A percentile compares a stretch with the other conserved stretches of the same genome.
These are phyloP conservation scores for Ciona savignyi DNA, from an alignment of 23 tunicate genomes.

Conservation along the genomic window DNA sequence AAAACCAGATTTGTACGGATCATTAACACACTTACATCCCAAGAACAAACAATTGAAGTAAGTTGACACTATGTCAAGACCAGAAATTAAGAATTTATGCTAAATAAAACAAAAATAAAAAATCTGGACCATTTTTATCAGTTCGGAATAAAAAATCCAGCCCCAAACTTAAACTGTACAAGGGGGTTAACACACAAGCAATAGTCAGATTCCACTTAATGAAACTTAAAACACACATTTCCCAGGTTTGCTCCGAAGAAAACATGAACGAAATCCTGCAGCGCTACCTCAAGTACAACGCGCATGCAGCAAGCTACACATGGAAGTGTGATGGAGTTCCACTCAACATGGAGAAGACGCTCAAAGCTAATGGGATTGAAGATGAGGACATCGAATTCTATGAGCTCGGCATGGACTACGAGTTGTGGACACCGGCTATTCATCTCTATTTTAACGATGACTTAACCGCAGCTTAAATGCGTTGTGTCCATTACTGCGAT, in stretches of 20 bases:
- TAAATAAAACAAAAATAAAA: no score
- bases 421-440: slow-evolving; percentile 96
- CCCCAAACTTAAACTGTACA: no score
- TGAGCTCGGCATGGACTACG: slow-evolving; percentile 90
- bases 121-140: no score
- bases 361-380: slow-evolving; percentile 78
- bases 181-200: no score
- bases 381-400: slow-evolving; percentile 88
- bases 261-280: slow-evolving; percentile 85
- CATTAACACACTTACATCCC: slow-evolving; percentile 94
- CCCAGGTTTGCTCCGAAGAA: slow-evolving; percentile 95
- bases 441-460: slow-evolving; percentile 98
- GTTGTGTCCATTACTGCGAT: neutral
- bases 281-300: slow-evolving; percentile 81
- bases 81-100: neutral
- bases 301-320: slow-evolving; percentile 90
- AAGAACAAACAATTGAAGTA: slow-evolving; percentile 89
- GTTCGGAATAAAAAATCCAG: no score
- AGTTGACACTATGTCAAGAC: neutral
- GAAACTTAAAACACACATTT: no score
- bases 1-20: slow-evolving; percentile 74
- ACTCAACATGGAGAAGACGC: slow-evolving; percentile 70
- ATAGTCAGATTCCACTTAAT: no score
- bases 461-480: slow-evolving; percentile 68
- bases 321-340: slow-evolving; percentile 88